Base-by-base conservation (phyloP, 2,888 invertebrate species). In the Trachelus iudaicus region DNA sequence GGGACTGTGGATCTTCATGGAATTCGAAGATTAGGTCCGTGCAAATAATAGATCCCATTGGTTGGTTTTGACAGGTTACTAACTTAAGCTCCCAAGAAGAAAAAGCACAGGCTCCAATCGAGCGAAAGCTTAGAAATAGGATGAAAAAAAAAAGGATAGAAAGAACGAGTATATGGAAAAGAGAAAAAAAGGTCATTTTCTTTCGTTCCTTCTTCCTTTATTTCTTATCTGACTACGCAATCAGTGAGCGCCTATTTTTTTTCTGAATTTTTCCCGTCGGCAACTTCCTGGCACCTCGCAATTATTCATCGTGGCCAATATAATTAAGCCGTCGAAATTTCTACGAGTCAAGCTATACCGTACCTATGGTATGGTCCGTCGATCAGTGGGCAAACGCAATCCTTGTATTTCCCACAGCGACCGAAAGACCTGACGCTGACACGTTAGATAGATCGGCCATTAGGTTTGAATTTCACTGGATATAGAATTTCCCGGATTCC, bases 371-470 rank as follows among this genome's bases (percentile, higher is more conserved):
- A 35, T 71, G 79, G 81, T 81, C 79, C 81, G 80, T 81, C 80
- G 15, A 56, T 80, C 81, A 40, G 78, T 79, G 73, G 74, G n/a
- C 69, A 79, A 79, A 80, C 76, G 77, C 82, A 83, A 80, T 78
- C 79, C 82, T 82, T 76, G 81, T 76, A 85, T 87, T 87, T 87
- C 88, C 87, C 87, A 87, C 84, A 87, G 23, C 23, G 56, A 56
- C 56, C 56, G 23, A 56, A 9, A 56, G 81, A 76, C 84, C 89
- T 88, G 89, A 86, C 82, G 84, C 88, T 89, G 91, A 91, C 90
- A 89, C 87, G 87, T 86, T 86, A 88, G 89, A 90, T 85, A 88
- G 91, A 90, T 91, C 90, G 90, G 80, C 91, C 91, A 90, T 90
- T 90, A 91, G 87, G 87, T 87, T 88, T 87, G 86, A 86, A 84